Evolutionary conservation across 1,140 invertebrate genomes (phyloP), one percentile per base, ranked within the genome.

Genomic region (Melitaea cinxia): DNA sequence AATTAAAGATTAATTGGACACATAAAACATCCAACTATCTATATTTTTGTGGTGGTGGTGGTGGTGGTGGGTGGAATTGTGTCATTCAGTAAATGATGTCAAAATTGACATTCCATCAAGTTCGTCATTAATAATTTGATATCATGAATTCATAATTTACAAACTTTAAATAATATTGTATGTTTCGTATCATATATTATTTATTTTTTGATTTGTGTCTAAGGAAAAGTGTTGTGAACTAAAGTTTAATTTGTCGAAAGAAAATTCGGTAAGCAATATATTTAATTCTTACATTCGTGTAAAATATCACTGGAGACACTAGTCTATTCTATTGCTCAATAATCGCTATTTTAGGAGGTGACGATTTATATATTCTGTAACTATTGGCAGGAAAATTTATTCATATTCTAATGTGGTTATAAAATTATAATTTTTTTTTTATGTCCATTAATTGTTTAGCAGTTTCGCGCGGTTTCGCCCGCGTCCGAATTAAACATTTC

Each of bases 301-400:
- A 47, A 63, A 47, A 56, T 63, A 55, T 63, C 61, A 55, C 60
- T 62, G 14, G 37, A 23, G n/a, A n/a, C n/a, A 26, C 35, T 35
- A 53, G 12, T 35, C 42, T 33, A 39, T 30, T 53, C 53, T 39
- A 47, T 68, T 57, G 68, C 70, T 75, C 65, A 77, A 79, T 82
- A 78, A 76, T 72, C 68, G 70, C 83, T 88, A 88, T 87, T 88
- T 88, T 87, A 75, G 75, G 78, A 81, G 72, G 72, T 87, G 84
- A 86, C 83, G 42, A 60, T 19, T 37, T 55, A 52, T 23, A 50
- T 24, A 30, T 52, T n/a, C 14, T 53, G 9, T 23, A 17, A 7
- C 15, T 17, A 15, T 42, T 42, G 14, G 23, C 23, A 50, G 23
- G 24, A 2, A 24, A n/a, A 2, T 50, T 50, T 33, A 33, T 1